Percentiles rank a stretch among this genome's conserved stretches.
phyloP scores from a whole-genome alignment of 2,113 vertebrate genomes.

The Oryzias woworae region DNA sequence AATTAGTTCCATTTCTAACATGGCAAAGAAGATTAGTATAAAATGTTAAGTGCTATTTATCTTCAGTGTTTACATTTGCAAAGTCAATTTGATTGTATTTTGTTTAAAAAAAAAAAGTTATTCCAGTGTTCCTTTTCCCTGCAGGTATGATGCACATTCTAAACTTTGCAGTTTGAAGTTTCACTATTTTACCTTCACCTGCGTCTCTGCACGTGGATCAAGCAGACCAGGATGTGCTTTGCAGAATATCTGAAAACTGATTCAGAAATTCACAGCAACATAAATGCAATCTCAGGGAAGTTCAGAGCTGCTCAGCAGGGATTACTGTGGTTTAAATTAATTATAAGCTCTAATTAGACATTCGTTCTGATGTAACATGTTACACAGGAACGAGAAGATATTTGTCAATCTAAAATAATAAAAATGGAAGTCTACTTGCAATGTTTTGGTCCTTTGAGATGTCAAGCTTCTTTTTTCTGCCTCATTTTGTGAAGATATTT shows the following conservation, averaged over 20 bases:
- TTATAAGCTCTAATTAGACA: slow-evolving; percentile 54
- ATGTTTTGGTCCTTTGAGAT: slow-evolving; percentile 47
- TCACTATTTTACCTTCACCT: too few relatives aligned
- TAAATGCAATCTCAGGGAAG: slow-evolving; percentile 47
- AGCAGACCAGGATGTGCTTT: neutral
- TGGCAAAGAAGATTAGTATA: too few relatives aligned
- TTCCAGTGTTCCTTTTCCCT: too few relatives aligned
- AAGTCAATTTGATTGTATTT: too few relatives aligned
- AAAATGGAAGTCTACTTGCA: slow-evolving; percentile 50
- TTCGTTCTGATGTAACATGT: slow-evolving; percentile 58
- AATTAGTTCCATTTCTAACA: too few relatives aligned
- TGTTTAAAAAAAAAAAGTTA: too few relatives aligned
- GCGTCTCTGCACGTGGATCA: too few relatives aligned
- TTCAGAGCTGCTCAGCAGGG: slow-evolving; percentile 51
- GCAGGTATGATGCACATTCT: too few relatives aligned
- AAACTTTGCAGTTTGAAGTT: too few relatives aligned
- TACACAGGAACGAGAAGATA: slow-evolving; percentile 50
- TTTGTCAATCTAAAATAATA: slow-evolving; percentile 64
- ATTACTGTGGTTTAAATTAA: slow-evolving; percentile 16
- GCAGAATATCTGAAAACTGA: slow-evolving; percentile 14
- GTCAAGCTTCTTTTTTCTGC: slow-evolving; percentile 34
- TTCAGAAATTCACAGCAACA: slow-evolving; percentile 44
- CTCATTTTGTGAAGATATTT: slow-evolving; percentile 48
- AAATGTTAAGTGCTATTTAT: too few relatives aligned
- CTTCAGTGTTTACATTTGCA: too few relatives aligned